phyloP scores from a whole-genome alignment of 2,888 invertebrate genomes.

The Microchrysa polita region DNA sequence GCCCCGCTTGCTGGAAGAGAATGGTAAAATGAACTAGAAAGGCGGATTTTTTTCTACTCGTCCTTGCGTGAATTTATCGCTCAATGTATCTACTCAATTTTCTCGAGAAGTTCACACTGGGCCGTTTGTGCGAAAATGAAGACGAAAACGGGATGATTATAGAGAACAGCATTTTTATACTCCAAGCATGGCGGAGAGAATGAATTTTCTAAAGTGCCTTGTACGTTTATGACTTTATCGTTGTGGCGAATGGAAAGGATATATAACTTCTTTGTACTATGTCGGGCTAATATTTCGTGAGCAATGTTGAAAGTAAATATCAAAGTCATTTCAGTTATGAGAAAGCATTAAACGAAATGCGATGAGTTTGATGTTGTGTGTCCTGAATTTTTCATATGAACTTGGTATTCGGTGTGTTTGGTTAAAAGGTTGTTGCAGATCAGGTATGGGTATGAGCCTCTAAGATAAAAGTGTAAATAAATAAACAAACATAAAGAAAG shows the following conservation, averaged over 20 bases:
- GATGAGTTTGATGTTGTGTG: not conserved
- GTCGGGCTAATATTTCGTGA: conserved; percentile 27
- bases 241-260: not conserved
- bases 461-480: too few species aligned
- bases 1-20: not conserved
- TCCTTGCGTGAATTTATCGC: too few species aligned
- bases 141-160: too few species aligned
- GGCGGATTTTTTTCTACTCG: too few species aligned
- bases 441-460: too few species aligned
- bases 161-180: conserved; percentile 3
- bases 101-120: not conserved
- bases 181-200: not conserved
- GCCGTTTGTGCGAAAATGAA: too few species aligned
- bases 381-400: too few species aligned
- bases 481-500: too few species aligned
- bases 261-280: not conserved
- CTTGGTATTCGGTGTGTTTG: too few species aligned
- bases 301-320: conserved; percentile 22
- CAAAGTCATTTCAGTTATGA: conserved; percentile 33
- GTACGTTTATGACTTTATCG: conserved; percentile 29
- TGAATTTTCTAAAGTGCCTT: conserved; percentile 22
- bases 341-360: conserved; percentile 11
- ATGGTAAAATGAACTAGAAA: not conserved
- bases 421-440: too few species aligned
- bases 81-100: too few species aligned